Base-by-base conservation (phyloP, 2,113 vertebrate species). In the Felis catus region DNA sequence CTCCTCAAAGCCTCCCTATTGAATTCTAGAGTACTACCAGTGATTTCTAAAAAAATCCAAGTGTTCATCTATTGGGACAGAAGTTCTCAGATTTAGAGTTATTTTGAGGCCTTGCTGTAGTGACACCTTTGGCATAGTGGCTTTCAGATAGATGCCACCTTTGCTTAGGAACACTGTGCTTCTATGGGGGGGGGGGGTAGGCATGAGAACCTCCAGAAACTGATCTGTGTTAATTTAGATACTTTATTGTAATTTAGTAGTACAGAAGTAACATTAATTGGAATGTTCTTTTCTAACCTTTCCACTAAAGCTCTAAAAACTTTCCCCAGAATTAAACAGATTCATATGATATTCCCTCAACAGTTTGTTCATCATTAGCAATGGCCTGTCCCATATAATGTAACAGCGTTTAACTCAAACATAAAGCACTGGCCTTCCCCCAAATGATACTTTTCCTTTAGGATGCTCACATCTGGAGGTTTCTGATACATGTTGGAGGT, bases 251-350 rank as follows among this genome's bases (percentile, higher is more conserved):
- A 93, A 97, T 14, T 10, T 11, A 73, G 11, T 13, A 65, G 53
- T 58, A 95, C 1, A 79, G 39, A 91, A 85, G 70, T 76, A 84
- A 53, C 18, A 79, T 51, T 58, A 84, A 96, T 63, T 51, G 41
- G 6, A 51, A 73, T 74, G 48, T 74, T 91, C 31, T 88, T 85
- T 65, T 61, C n/a, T 91, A 81, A 53, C 27, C 71, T 84, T 39
- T 66, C 55, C 68, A 80, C n/a, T 94, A 74, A 71, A 95, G 87
- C 18, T 73, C 31, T 78, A 86, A 90, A 93, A 78, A 80, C 4
- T 58, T 93, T 76, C 68, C 51, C 18, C 85, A 88, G 25, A 92
- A 74, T 66, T 79, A 95, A 96, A 91, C 71, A 73, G 61, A 89
- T 80, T 45, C 61, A 92, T 10, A 31, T 21, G 73, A 63, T 33